Base-by-base conservation (phyloP, 2,797 vertebrate species). In the Hippoglossus hippoglossus region DNA sequence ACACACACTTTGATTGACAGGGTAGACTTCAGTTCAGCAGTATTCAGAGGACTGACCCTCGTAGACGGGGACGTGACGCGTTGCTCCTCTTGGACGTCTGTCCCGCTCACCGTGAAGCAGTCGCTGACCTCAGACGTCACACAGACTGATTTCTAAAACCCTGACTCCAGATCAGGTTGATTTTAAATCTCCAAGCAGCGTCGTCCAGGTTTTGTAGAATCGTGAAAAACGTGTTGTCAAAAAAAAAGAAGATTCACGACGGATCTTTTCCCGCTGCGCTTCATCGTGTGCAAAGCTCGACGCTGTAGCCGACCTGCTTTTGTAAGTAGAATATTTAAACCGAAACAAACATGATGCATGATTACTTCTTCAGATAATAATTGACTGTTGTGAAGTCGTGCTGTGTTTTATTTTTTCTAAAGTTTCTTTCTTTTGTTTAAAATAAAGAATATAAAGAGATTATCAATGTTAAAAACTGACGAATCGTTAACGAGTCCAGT, bases 1-100 rank as follows among this genome's bases (percentile, higher is more conserved):
- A 69, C 54, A 59, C 36, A 81, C 67, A 67, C 54, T 70, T 77
- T 46, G 73, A 66, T 21, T 56, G 28, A 67, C 62, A 67, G 62
- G 50, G 47, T 66, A 49, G 44, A 57, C 28, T 34, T 64, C 21
- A 54, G 25, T 28, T 50, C 22, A 41, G 60, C 49, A 72, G 78
- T 80, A 61, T 81, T 83, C 0, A 12, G 31, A 47, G 18, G 36
- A n/a, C 9, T 44, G 63, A 65, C 4, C 68, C 41, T 49, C 47
- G 13, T 8, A 28, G 57, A 18, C 47, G 25, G 18, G 24, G 36
- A 18, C 39, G 6, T 13, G 50, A 53, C 6, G 36, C 21, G 22
- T 25, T 78, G 60, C 44, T 68, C 61, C 66, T 46, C 55, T 41
- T 76, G 58, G 66, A 41, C 53, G 55, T 57, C 26, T 28, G 13